Conservation (phyloP, 2,113 vertebrate species). For the Passer montanus region DNA sequence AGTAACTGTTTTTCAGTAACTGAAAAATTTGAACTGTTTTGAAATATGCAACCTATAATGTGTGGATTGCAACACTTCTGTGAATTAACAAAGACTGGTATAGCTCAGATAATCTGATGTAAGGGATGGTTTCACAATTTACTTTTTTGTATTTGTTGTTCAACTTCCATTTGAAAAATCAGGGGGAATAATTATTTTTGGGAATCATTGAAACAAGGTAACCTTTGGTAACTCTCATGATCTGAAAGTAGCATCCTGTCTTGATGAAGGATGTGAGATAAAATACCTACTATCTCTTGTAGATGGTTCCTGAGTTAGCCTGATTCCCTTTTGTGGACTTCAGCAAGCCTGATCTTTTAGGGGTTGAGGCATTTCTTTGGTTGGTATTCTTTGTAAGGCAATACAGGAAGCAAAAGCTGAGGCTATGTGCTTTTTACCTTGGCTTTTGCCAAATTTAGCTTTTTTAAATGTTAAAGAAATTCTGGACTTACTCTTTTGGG, state of each 20-base stretch:
- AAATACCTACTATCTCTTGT: neutral
- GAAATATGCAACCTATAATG: neutral
- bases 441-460: neutral
- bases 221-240: neutral
- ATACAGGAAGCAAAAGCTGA: neutral
- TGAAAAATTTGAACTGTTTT: neutral
- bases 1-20: neutral
- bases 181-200: neutral
- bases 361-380: rapidly evolving
- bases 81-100: neutral
- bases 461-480: neutral
- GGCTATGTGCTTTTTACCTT: neutral
- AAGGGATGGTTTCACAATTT: neutral
- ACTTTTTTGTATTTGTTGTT: neutral
- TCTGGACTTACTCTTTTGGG: neutral
- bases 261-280: neutral
- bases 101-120: neutral
- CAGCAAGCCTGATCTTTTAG: neutral
- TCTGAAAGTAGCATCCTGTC: neutral
- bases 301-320: neutral
- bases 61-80: neutral
- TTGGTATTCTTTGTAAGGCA: neutral
- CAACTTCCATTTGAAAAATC: neutral
- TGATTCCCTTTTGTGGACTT: neutral
- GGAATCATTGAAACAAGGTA: neutral